Percentiles rank a stretch among this genome's conserved stretches.
Evolutionary conservation across 2,888 invertebrate species (phyloP).

Genomic region (Cerastis leucographa): DNA sequence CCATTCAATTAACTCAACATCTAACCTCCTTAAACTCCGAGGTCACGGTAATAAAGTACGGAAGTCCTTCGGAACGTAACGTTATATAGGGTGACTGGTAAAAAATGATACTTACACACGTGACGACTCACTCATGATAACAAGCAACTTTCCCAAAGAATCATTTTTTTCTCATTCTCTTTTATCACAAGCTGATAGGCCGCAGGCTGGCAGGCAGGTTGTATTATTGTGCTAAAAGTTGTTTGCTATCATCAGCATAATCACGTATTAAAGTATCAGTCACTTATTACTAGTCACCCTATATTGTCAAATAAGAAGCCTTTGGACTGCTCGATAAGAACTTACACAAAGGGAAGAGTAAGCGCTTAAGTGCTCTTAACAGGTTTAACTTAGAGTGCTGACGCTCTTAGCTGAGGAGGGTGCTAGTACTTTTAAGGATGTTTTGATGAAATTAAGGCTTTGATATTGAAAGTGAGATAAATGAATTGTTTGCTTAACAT

Average conservation of each 20-base stretch:
- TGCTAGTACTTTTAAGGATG: constrained; percentile 25
- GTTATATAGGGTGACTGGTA: too few species aligned
- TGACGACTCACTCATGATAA: too few species aligned
- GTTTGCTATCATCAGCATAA: too few species aligned
- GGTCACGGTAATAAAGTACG: constrained; percentile 17
- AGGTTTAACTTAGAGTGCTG: constrained; percentile 45
- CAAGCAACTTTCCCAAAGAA: too few species aligned
- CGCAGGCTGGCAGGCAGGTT: too few species aligned
- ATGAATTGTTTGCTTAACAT: background rate
- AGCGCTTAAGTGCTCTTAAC: constrained; percentile 48
- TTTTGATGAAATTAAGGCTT: constrained; percentile 15
- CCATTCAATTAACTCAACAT: constrained; percentile 17
- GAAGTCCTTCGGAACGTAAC: constrained; percentile 20
- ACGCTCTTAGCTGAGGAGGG: constrained; percentile 19
- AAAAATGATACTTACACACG: too few species aligned
- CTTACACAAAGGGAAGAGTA: constrained; percentile 51
- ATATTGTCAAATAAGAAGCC: constrained; percentile 46
- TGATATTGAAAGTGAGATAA: constrained; percentile 20
- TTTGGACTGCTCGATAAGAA: constrained; percentile 40
- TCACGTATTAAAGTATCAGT: too few species aligned
- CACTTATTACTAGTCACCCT: too few species aligned
- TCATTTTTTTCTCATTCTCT: too few species aligned
- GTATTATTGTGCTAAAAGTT: too few species aligned
- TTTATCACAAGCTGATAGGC: too few species aligned
- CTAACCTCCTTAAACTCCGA: background rate